Base-by-base conservation (phyloP, 1,140 invertebrate genomes). In the Venturia canescens region DNA sequence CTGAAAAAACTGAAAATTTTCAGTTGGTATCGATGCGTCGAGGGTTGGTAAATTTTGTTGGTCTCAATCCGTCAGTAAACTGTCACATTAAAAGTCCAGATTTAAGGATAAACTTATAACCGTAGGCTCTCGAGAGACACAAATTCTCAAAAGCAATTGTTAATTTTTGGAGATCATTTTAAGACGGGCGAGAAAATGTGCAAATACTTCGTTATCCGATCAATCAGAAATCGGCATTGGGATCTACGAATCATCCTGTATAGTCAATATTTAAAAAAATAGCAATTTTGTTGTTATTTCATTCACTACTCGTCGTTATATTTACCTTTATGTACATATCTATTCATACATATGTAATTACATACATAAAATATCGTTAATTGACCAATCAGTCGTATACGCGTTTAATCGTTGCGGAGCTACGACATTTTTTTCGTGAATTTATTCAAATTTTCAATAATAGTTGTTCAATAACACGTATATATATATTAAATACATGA, bases 221-320 rank as follows among this genome's bases (percentile, higher is more conserved):
- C 5, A 6, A 44, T 44, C 13, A 1, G 7, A 13, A 44, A 13
- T 11, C 38, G 38, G 13, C 13, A 11, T 44, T 44, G 11, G 38
- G 38, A 11, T 44, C 38, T 44, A 44, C 38, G 38, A 44, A 13
- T 44, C 38, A 44, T 44, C 38, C 18, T 11, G 7, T 7, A 53
- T 53, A 53, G 50, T 21, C 50, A 53, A 21, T 53, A 53, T n/a
- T 44, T 18, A 53, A n/a, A n/a, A 53, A 53, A 16, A 74, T 23
- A 21, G 16, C 3, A 76, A 72, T n/a, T 72, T 72, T 18, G 21
- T 13, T 16, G 50, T 60, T 76, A 60, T 60, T 23, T 74, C 71
- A 23, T 74, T 74, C 18, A 74, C 71, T 74, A 74, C 71, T 74
- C 71, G 50, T 60, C 72, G 27, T 76, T 60, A 76, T 76, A 76